Percentiles rank a stretch among this genome's conserved stretches.
Evolutionary conservation across 2,113 vertebrate genomes (phyloP).

Genomic region (Physeter macrocephalus): DNA sequence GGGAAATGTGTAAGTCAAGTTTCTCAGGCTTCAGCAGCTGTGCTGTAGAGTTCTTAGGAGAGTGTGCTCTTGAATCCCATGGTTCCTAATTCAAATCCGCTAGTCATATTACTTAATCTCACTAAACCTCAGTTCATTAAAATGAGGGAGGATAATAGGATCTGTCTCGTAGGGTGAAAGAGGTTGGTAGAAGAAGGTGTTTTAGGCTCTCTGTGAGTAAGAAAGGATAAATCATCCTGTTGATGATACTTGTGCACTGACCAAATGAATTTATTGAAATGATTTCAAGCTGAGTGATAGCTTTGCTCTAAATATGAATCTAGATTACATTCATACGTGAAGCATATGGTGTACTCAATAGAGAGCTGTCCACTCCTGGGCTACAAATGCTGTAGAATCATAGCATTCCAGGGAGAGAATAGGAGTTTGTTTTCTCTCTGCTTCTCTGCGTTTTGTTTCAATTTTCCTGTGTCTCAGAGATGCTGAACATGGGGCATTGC

Average conservation of each 20-base stretch:
- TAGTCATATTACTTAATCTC: not conserved
- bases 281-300: not conserved
- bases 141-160: not conserved
- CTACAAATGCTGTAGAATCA: not conserved
- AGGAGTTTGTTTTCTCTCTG: not conserved
- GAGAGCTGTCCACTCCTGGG: not conserved
- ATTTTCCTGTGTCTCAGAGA: conserved; percentile 14
- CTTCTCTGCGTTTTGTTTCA: not conserved
- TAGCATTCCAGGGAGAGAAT: not conserved
- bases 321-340: not conserved
- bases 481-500: not conserved
- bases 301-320: not conserved
- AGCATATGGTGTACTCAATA: not conserved
- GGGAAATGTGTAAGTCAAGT: not conserved
- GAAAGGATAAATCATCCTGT: not conserved
- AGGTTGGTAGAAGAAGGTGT: not conserved
- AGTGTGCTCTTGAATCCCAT: not conserved
- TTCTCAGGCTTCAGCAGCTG: not conserved
- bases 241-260: not conserved
- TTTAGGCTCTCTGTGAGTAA: not conserved
- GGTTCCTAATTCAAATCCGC: not conserved
- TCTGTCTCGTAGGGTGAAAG: not conserved
- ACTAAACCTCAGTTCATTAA: not conserved
- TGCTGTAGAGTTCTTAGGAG: not conserved
- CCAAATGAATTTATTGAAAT: not conserved